phyloP scores from a whole-genome alignment of 2,888 invertebrate species.

The Blastobasis adustella region DNA sequence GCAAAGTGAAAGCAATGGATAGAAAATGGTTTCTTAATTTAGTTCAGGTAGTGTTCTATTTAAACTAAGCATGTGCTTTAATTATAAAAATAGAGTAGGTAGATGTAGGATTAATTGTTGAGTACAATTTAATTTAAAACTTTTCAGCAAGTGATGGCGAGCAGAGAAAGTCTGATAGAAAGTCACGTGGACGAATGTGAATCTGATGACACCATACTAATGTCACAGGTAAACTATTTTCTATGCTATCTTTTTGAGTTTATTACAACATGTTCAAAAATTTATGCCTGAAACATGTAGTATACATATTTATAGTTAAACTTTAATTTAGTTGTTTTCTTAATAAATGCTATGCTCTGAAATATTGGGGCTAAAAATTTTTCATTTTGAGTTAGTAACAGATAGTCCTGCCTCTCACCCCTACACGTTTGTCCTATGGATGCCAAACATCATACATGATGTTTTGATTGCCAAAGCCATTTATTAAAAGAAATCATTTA shows the following conservation, averaged over 20 bases:
- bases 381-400: too few species aligned
- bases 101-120: not conserved
- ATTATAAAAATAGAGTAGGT: not conserved
- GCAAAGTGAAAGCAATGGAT: not conserved
- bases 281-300: too few species aligned
- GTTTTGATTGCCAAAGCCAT: too few species aligned
- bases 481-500: too few species aligned
- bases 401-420: too few species aligned
- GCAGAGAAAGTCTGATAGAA: slow-evolving; percentile 85
- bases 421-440: too few species aligned
- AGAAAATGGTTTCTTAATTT: not conserved
- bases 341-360: too few species aligned
- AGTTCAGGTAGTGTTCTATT: not conserved
- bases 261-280: too few species aligned
- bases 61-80: not conserved
- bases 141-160: slow-evolving; percentile 83
- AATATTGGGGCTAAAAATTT: too few species aligned
- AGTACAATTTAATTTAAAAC: not conserved
- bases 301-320: too few species aligned
- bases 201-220: slow-evolving; percentile 84
- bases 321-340: too few species aligned
- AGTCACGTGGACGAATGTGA: slow-evolving; percentile 81
- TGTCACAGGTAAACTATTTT: slow-evolving; percentile 78
- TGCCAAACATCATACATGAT: too few species aligned
- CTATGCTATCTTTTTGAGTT: not conserved